Percentiles rank a stretch among this genome's conserved stretches.
These are phyloP conservation scores for Sarcophaga caerulescens DNA, from an alignment of 2,888 invertebrate genomes.

Conservation along the genomic window DNA sequence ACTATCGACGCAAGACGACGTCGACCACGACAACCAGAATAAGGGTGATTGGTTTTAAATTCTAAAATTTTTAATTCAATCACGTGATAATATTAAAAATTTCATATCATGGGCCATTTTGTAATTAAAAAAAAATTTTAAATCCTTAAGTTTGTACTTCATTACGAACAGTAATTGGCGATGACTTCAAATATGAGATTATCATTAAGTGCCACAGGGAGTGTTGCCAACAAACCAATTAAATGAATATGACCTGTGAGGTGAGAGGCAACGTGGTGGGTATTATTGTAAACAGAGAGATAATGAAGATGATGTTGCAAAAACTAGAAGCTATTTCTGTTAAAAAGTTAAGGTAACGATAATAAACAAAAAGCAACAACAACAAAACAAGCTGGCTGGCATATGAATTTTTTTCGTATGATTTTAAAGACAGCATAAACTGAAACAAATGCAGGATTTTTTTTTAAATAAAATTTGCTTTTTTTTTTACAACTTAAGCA, in stretches of 20 bases:
- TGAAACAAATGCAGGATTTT: slow-evolving; percentile 18
- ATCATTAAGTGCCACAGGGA: too few species aligned
- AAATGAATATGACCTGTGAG: too few species aligned
- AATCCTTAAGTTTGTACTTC: background rate
- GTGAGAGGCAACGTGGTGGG: background rate
- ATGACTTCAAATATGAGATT: too few species aligned
- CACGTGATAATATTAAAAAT: too few species aligned
- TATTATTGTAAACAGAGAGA: background rate
- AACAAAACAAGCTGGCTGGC: slow-evolving; percentile 4
- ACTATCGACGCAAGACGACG: too few species aligned
- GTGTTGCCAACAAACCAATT: too few species aligned
- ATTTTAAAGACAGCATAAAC: background rate
- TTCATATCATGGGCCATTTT: too few species aligned
- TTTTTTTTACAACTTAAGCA: slow-evolving; percentile 3
- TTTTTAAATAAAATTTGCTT: background rate
- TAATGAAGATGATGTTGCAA: slow-evolving; percentile 2
- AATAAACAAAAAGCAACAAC: background rate
- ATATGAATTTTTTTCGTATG: slow-evolving; percentile 4
- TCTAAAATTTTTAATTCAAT: too few species aligned
- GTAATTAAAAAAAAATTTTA: background rate
- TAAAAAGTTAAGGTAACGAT: slow-evolving; percentile 25
- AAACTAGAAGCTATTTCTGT: slow-evolving; percentile 32
- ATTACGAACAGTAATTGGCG: too few species aligned
- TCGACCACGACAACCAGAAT: too few species aligned
- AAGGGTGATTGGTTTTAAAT: too few species aligned